Evolutionary conservation across 2,113 vertebrate species (phyloP).

Genomic region (Vombatus ursinus): DNA sequence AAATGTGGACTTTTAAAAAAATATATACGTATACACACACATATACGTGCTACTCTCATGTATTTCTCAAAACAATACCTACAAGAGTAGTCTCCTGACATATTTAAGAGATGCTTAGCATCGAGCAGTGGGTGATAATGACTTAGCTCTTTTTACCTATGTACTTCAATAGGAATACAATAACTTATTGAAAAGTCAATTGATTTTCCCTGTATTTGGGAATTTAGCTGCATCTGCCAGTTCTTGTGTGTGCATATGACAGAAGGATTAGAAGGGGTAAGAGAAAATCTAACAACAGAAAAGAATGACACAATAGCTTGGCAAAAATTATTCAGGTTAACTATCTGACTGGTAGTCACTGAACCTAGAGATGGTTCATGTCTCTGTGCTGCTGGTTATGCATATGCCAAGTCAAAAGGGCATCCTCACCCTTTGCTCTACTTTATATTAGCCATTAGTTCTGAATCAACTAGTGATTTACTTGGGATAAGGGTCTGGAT

Average conservation of each 20-base stretch:
- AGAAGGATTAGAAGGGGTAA: neutral
- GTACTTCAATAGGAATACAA: neutral
- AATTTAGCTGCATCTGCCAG: neutral
- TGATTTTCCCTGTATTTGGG: neutral
- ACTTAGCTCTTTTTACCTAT: neutral
- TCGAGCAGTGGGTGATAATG: neutral
- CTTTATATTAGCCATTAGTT: slow-evolving; percentile 6
- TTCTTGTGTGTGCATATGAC: neutral
- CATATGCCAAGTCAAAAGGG: slow-evolving; percentile 24
- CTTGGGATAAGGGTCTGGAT: neutral
- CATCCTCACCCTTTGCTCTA: neutral
- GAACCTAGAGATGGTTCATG: neutral
- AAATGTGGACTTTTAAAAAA: neutral
- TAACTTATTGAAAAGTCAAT: neutral
- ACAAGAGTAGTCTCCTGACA: neutral
- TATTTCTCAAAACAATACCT: neutral
- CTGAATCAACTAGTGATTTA: slow-evolving; percentile 15
- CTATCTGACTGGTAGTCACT: neutral
- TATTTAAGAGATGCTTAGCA: neutral
- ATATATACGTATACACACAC: neutral
- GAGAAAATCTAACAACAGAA: slow-evolving; percentile 20
- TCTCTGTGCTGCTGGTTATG: neutral
- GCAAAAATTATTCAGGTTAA: neutral
- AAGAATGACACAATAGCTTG: neutral
- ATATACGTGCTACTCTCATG: neutral